Evolutionary conservation across 2,797 vertebrate genomes (phyloP).

Genomic region (Benthosema pterotum): DNA sequence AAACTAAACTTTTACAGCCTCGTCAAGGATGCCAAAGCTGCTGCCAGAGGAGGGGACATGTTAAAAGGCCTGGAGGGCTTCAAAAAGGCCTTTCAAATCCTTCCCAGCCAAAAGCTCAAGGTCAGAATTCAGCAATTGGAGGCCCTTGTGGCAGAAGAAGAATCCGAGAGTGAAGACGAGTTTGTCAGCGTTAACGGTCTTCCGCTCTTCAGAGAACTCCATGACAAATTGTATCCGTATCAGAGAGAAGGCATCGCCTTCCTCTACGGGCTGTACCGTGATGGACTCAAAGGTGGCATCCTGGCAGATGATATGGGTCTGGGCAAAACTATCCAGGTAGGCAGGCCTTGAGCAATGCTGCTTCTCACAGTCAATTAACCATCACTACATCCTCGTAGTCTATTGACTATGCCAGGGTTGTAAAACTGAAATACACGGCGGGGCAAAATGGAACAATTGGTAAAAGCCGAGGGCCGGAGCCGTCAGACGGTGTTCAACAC

Average conservation of each 20-base stretch:
- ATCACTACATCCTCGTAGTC: too few species aligned
- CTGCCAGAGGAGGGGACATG: conserved; percentile 80
- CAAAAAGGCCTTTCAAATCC: conserved; percentile 76
- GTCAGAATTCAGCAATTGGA: conserved; percentile 82
- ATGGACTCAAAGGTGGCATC: conserved; percentile 86
- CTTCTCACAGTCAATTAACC: too few species aligned
- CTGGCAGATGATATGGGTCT: conserved; percentile 96
- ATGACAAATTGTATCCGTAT: conserved; percentile 87
- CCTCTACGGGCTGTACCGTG: conserved; percentile 83
- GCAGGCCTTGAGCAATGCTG: neutral
- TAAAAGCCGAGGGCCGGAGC: too few species aligned
- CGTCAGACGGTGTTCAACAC: too few species aligned
- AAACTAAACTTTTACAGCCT: conserved; percentile 64
- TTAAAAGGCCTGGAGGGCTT: conserved; percentile 81
- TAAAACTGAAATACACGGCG: too few species aligned
- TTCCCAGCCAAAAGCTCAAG: conserved; percentile 83
- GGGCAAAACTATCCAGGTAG: conserved; percentile 90
- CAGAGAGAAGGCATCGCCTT: conserved; percentile 90
- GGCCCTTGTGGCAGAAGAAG: conserved; percentile 67
- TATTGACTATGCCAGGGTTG: too few species aligned
- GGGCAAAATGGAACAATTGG: too few species aligned
- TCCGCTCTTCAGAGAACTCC: conserved; percentile 83
- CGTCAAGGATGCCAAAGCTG: conserved; percentile 82
- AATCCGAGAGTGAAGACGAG: conserved; percentile 66
- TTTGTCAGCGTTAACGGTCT: conserved; percentile 74